A percentile compares a stretch with the other conserved stretches of the same genome.
Conservation (phyloP, 2,113 vertebrate species). For the Oryzias woworae region DNA sequence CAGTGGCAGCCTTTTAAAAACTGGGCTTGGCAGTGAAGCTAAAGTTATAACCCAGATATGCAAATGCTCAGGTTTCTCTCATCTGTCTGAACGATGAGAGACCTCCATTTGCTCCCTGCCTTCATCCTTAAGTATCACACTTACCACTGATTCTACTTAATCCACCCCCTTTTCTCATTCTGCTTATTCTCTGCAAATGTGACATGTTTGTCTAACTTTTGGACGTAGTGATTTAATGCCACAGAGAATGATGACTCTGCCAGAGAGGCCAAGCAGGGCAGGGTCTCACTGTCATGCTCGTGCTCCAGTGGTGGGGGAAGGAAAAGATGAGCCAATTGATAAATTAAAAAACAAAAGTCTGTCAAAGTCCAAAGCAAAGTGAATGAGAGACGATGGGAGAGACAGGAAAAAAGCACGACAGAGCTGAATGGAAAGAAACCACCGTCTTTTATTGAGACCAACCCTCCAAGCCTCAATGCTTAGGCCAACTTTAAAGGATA, state of each 20-base stretch:
- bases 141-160: conserved; percentile 21
- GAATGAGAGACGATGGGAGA: conserved; percentile 8
- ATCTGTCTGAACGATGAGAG: conserved; percentile 25
- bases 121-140: conserved; percentile 42
- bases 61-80: conserved; percentile 35
- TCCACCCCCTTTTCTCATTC: conserved; percentile 29
- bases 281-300: conserved; percentile 76
- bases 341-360: conserved; percentile 10
- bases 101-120: conserved; percentile 30
- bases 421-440: conserved; percentile 71
- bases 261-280: conserved; percentile 77
- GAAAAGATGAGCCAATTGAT: conserved; percentile 28
- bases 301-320: conserved; percentile 54
- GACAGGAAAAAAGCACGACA: conserved; percentile 37
- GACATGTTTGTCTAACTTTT: conserved; percentile 79
- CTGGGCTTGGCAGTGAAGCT: conserved; percentile 48
- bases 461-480: conserved; percentile 69
- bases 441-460: conserved; percentile 75
- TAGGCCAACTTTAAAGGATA: conserved; percentile 72
- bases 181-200: conserved; percentile 47
- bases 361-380: conserved; percentile 4
- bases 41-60: conserved; percentile 53
- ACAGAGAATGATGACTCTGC: conserved; percentile 80
- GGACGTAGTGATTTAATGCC: conserved; percentile 80
- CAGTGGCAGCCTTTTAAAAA: conserved; percentile 59